Conservation (phyloP, 1,140 invertebrate species). For the Asobara japonica region DNA sequence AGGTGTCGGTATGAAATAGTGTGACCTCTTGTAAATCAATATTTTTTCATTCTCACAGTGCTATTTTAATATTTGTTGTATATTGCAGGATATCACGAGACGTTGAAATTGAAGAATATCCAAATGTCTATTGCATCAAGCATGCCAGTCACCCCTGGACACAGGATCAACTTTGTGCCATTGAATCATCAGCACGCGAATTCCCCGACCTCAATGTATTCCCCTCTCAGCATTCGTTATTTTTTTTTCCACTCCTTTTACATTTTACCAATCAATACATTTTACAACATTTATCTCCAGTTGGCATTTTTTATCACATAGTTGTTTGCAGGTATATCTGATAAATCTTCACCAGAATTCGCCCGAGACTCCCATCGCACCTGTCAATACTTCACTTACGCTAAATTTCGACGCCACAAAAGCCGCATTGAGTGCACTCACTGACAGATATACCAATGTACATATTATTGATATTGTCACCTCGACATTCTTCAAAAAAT, state of each 20-base stretch:
- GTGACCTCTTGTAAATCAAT: neutral
- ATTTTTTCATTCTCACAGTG: neutral
- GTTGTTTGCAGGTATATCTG: constrained; percentile 44
- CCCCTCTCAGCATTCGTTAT: neutral
- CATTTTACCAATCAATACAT: too few relatives aligned
- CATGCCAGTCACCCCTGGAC: constrained; percentile 49
- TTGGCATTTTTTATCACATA: neutral
- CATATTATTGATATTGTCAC: constrained; percentile 39
- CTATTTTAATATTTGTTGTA: neutral
- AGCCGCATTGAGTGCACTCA: constrained; percentile 34
- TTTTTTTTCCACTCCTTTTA: neutral
- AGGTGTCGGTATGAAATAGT: constrained; percentile 5
- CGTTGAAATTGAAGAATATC: constrained; percentile 23
- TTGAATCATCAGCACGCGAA: constrained; percentile 48
- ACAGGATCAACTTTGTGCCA: constrained; percentile 46
- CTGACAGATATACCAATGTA: constrained; percentile 38
- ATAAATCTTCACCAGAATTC: constrained; percentile 42
- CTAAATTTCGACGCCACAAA: neutral
- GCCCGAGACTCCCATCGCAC: neutral
- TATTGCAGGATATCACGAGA: constrained; percentile 20
- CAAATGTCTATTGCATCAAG: constrained; percentile 53
- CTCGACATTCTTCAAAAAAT: constrained; percentile 48
- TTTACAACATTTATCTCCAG: constrained; percentile 5
- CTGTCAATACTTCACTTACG: neutral
- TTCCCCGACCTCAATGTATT: constrained; percentile 50